These are phyloP conservation scores for Bubo blakistoni DNA, from an alignment of 2,113 vertebrate species.

Conservation along the genomic window DNA sequence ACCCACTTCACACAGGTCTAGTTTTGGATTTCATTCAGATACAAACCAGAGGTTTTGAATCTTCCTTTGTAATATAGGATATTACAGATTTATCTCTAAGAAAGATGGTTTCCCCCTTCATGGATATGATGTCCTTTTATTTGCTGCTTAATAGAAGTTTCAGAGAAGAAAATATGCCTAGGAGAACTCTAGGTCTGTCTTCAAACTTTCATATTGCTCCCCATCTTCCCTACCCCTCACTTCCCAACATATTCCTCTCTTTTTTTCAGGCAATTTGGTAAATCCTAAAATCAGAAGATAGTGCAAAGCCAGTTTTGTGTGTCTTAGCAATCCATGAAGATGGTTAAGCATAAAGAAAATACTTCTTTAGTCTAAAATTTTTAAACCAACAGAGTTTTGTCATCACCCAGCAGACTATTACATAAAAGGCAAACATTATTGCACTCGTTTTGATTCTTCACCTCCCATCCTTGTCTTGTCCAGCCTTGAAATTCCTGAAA, in stretches of 20 bases:
- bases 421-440: neutral
- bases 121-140: neutral
- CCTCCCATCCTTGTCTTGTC: neutral
- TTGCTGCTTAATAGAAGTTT: neutral
- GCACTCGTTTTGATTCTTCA: neutral
- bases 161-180: neutral
- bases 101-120: neutral
- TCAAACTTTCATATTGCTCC: neutral
- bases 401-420: neutral
- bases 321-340: neutral
- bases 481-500: constrained; percentile 10
- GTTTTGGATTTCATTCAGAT: neutral
- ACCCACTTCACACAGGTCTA: neutral
- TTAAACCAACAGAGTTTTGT: neutral
- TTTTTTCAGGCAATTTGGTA: neutral
- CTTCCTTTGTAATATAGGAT: neutral
- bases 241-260: neutral
- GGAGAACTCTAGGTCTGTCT: neutral
- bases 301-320: neutral
- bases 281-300: neutral
- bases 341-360: neutral
- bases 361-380: neutral
- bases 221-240: neutral
- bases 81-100: neutral
- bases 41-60: neutral